Percentiles rank a stretch among this genome's conserved stretches.
Conservation (phyloP, 2,888 invertebrate genomes). For the Belgica antarctica region DNA sequence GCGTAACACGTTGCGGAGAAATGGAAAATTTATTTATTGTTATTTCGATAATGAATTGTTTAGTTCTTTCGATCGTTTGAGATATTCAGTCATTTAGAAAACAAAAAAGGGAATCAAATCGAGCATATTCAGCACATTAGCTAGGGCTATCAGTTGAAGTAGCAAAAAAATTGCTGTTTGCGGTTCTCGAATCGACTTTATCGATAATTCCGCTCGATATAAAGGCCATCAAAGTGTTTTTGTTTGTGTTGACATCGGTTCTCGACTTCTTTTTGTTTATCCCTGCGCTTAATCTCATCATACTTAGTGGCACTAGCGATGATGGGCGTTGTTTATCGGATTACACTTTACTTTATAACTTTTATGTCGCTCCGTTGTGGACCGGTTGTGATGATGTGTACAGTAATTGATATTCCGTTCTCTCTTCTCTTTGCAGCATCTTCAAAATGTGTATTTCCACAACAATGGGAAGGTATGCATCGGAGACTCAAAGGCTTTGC, state of each 20-base stretch:
- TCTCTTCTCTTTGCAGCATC: constrained; percentile 48
- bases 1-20: background rate
- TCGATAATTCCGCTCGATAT: constrained; percentile 27
- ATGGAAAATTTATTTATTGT: constrained; percentile 28
- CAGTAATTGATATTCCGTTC: constrained; percentile 15
- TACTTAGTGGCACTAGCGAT: background rate
- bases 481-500: no score
- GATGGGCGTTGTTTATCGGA: constrained; percentile 25
- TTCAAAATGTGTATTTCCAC: constrained; percentile 76
- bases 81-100: constrained; percentile 7
- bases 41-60: constrained; percentile 26
- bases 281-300: constrained; percentile 33
- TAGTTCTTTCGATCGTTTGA: constrained; percentile 15
- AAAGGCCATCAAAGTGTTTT: background rate
- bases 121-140: constrained; percentile 42
- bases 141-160: background rate
- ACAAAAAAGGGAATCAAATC: constrained; percentile 23
- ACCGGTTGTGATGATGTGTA: background rate
- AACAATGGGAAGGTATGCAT: constrained; percentile 83
- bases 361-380: background rate
- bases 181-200: background rate
- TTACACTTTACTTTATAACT: constrained; percentile 14
- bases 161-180: background rate
- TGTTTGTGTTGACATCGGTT: background rate
- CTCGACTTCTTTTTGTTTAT: constrained; percentile 8